Percentiles rank a stretch among this genome's conserved stretches.
These are phyloP conservation scores for Cheilosia vulpina DNA, from an alignment of 2,888 invertebrate genomes.

Conservation along the genomic window DNA sequence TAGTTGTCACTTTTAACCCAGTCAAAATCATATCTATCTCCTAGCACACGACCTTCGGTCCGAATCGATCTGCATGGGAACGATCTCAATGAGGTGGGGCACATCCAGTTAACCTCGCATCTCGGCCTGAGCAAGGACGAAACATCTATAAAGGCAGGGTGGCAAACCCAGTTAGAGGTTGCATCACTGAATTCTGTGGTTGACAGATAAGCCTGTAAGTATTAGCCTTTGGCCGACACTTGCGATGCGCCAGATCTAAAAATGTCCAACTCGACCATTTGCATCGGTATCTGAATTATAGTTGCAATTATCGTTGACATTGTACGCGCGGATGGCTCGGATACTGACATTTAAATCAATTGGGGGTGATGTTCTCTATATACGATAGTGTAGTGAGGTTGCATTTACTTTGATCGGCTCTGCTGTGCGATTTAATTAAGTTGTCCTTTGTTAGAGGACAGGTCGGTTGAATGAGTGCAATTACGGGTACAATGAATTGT, in stretches of 20 bases:
- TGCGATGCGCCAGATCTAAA: not conserved
- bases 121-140: too few relatives aligned
- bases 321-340: not conserved
- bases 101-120: too few relatives aligned
- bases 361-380: not conserved
- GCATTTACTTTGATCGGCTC: not conserved
- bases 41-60: too few relatives aligned
- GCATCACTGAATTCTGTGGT: not conserved
- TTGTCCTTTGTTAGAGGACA: conserved; percentile 22
- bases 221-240: not conserved
- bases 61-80: too few relatives aligned
- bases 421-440: conserved; percentile 25
- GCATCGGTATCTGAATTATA: not conserved
- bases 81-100: too few relatives aligned
- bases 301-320: not conserved
- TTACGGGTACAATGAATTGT: conserved; percentile 8
- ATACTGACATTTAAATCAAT: not conserved
- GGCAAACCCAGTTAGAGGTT: too few relatives aligned
- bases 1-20: too few relatives aligned
- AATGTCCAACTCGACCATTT: not conserved
- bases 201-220: not conserved
- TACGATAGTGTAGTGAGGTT: not conserved
- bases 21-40: too few relatives aligned
- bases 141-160: too few relatives aligned
- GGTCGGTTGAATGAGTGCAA: conserved; percentile 27